Conservation (phyloP, 2,888 invertebrate genomes). For the Polydrusus cervinus region DNA sequence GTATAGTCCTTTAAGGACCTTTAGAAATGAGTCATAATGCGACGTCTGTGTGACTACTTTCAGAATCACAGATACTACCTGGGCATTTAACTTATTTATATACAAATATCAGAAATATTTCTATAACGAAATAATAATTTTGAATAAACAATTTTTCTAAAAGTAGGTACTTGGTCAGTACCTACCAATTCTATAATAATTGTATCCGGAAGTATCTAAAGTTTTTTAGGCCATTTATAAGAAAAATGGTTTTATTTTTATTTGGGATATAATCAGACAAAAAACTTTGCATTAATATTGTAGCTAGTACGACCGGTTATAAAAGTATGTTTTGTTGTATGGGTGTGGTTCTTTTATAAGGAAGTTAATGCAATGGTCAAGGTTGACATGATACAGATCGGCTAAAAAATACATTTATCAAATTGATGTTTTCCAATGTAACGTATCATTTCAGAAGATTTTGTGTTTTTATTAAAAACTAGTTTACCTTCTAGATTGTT, state of each 20-base stretch:
- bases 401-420: slow-evolving; percentile 14
- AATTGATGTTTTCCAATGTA: slow-evolving; percentile 7
- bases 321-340: not conserved
- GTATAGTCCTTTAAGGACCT: no score
- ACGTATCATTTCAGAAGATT: not conserved
- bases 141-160: no score
- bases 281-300: not conserved
- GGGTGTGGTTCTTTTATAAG: slow-evolving; percentile 29
- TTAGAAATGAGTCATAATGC: no score
- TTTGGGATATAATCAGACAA: not conserved
- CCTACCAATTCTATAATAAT: no score
- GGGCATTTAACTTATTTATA: no score
- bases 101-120: no score
- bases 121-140: no score
- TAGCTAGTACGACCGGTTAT: slow-evolving; percentile 11
- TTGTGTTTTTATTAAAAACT: no score
- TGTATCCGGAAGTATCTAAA: not conserved
- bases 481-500: no score
- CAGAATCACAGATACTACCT: no score
- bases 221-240: not conserved
- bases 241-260: not conserved
- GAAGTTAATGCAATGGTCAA: slow-evolving; percentile 32
- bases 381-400: slow-evolving; percentile 19
- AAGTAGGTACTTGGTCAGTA: no score
- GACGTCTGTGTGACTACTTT: no score